phyloP scores from a whole-genome alignment of 1,140 invertebrate species.

The Hylyphantes graminicola region DNA sequence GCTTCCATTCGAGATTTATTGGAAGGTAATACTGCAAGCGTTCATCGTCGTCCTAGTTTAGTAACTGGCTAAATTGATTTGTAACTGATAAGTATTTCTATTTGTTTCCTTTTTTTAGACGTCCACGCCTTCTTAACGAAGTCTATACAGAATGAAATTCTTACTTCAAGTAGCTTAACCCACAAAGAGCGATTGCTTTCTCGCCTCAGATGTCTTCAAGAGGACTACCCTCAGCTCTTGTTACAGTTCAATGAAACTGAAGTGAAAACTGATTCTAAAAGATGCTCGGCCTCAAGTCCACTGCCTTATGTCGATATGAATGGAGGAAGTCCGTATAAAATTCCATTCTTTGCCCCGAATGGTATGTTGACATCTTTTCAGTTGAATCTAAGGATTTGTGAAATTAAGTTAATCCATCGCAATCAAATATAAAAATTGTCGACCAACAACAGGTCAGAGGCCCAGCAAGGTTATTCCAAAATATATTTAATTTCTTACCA shows the following conservation, averaged over 20 bases:
- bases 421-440: too few relatives aligned
- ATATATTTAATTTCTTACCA: too few relatives aligned
- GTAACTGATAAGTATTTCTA: too few relatives aligned
- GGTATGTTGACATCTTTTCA: background rate
- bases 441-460: too few relatives aligned
- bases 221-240: conserved; percentile 44
- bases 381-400: too few relatives aligned
- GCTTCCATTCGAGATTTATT: conserved; percentile 45
- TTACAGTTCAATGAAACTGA: background rate
- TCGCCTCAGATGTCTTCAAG: conserved; percentile 7
- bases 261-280: background rate
- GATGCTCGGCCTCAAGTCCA: conserved; percentile 20
- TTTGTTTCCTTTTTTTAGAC: conserved; percentile 27
- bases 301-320: conserved; percentile 59
- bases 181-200: conserved; percentile 50
- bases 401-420: too few relatives aligned
- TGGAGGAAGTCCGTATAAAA: conserved; percentile 26
- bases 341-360: conserved; percentile 13
- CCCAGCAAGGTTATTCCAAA: too few relatives aligned
- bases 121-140: conserved; percentile 13
- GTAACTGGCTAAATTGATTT: background rate
- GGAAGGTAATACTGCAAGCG: conserved; percentile 29
- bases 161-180: background rate
- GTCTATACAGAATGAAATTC: conserved; percentile 29
- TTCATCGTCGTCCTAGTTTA: background rate